Base-by-base conservation (phyloP, 2,113 vertebrate genomes). In the Rhinoderma darwinii region DNA sequence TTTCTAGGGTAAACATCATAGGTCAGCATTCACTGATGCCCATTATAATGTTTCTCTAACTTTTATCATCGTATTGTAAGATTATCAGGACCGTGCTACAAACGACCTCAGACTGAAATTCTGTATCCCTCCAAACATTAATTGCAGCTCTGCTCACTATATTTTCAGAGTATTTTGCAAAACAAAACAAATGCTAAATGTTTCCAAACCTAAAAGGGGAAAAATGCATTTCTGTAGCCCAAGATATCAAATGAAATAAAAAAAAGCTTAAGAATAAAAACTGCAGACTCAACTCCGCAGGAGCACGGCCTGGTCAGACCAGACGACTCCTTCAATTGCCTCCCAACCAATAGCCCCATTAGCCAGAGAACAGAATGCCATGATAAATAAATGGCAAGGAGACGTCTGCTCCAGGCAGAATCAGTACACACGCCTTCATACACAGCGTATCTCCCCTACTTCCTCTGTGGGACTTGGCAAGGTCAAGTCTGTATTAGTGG, bases 281-380 rank as follows among this genome's bases (percentile, higher is more conserved):
- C 5, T 61, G 78, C 32, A 75, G 86, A 72, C 63, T 79, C 66
- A 82, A 82, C 68, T 82, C 86, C 27, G n/a, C 86, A 82, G 86
- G 77, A 87, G 86, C 79, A 82, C 68, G 86, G 78, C 78, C 86
- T 87, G 86, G 86, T 87, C 86, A 87, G 86, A 87, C 86, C 70
- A 87, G 86, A 87, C 86, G 86, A 87, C 86, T 87, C 86, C 86
- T 87, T 44, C 72, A 87, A 87, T 87, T 87, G 78, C 75, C 78
- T 82, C 39, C 66, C 86, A 81, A 82, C 78, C 35, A 87, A 75
- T 35, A 63, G 86, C 37, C 50, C 50, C 68, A 72, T 82, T 82
- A 75, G 86, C 86, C 86, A 87, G n/a, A 61, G 70, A 82, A 74
- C 50, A 47, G 32, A 20, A 51, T 82, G 86, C 86, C 86, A 82